phyloP scores from a whole-genome alignment of 35 echinoderm and acorn worm species.

The Chiridota heheva region DNA sequence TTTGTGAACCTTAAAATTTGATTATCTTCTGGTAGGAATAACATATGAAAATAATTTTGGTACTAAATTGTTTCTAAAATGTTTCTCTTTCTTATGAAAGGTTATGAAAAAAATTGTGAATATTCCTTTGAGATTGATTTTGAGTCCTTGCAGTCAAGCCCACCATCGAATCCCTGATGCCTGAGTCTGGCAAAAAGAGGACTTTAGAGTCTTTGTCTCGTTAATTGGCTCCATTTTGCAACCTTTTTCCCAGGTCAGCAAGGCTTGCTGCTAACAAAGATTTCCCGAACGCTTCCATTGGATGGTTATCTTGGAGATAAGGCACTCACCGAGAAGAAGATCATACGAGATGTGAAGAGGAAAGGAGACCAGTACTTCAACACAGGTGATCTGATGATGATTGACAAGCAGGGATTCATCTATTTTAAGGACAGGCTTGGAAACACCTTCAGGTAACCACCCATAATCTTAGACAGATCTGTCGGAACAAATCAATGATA shows the following conservation, averaged over 20 bases:
- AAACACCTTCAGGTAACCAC: constrained; percentile 82
- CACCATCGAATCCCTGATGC: not conserved
- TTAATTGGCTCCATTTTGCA: not conserved
- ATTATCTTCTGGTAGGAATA: too few species aligned
- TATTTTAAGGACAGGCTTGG: constrained; percentile 86
- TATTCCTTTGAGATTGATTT: too few species aligned
- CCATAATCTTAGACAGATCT: not conserved
- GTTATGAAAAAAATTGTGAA: too few species aligned
- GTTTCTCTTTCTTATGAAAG: too few species aligned
- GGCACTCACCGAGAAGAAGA: constrained; percentile 62
- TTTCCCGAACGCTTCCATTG: constrained; percentile 32
- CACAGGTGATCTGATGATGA: constrained; percentile 66
- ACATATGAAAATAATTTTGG: too few species aligned
- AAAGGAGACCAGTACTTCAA: constrained; percentile 72
- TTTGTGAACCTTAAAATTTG: too few species aligned
- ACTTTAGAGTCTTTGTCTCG: not conserved
- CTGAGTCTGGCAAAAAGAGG: not conserved
- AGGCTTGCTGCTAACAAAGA: constrained; percentile 50
- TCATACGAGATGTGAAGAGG: constrained; percentile 42
- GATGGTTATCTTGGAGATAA: constrained; percentile 46
- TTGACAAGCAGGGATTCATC: constrained; percentile 58
- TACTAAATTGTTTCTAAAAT: too few species aligned
- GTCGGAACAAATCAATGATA: too few species aligned
- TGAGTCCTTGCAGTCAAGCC: too few species aligned
- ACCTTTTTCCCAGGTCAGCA: constrained; percentile 44